Base-by-base conservation (phyloP, 2,797 vertebrate genomes). In the Vireo griseus region DNA sequence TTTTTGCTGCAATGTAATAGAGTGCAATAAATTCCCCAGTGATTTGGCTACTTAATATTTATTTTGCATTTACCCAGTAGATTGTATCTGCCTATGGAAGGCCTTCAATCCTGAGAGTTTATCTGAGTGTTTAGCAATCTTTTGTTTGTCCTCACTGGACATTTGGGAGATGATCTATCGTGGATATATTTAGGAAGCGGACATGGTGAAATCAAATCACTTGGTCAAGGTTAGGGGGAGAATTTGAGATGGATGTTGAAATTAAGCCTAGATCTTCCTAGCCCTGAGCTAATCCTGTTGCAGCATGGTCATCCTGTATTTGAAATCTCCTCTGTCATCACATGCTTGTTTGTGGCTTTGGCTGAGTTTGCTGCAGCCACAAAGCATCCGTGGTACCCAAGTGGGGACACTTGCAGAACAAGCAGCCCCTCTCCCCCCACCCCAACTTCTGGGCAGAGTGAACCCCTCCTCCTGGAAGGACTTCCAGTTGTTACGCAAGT, bases 171-270 rank as follows among this genome's bases (percentile, higher is more conserved):
- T 86, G 77, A 86, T 92, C 52, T 52, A 5, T 69, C 1, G 0
- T 28, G 55, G 86, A 2, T 72, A 14, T 35, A 47, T 47, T 17
- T 62, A 87, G 75, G 66, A 65, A 87, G 67, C 0, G 2, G 83
- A 52, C 67, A 24, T 0, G 10, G 78, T 66, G 91, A 91, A 88
- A 91, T 68, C 63, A 59, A 91, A 90, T 91, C 75, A 52, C 81
- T 92, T 28, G 78, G 84, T 87, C 78, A 87, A 89, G 89, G 95
- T 93, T 92, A 85, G 19, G 5, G 78, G 87, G 40, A 91, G 81
- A 74, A 89, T 82, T 50, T 50, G 81, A 63, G 75, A 87, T 83
- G 68, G 78, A 88, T 91, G 83, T 58, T 90, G 78, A 89, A 93
- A 82, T 81, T 45, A 81, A 87, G 86, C 62, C 59, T 87, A 37